phyloP scores from a whole-genome alignment of 2,797 vertebrate species.

The Jordanella pulchra region DNA sequence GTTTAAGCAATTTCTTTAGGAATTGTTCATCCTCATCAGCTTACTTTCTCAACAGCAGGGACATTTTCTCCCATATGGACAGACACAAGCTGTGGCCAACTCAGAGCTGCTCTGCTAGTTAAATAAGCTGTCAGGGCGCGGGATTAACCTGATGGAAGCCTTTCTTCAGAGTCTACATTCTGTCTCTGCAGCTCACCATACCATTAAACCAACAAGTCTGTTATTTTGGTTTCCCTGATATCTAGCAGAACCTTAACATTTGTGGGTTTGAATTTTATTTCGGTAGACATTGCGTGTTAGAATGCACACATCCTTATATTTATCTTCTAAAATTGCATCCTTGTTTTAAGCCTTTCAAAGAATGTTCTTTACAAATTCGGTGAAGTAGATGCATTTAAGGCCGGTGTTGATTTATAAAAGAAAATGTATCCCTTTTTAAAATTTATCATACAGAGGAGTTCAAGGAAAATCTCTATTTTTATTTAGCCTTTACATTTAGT shows the following conservation, averaged over 20 bases:
- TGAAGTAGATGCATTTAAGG: conserved; percentile 3
- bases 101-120: conserved; percentile 39
- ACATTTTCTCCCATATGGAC: conserved; percentile 41
- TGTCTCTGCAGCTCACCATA: conserved; percentile 34
- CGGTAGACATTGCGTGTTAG: conserved; percentile 2
- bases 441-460: neutral
- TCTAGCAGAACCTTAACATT: conserved; percentile 31
- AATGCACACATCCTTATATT: conserved; percentile 6
- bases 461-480: conserved; percentile 2
- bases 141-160: conserved; percentile 58
- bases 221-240: conserved; percentile 34
- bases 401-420: conserved; percentile 1
- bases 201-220: conserved; percentile 38
- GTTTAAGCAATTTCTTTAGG: conserved; percentile 34
- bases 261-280: conserved; percentile 18
- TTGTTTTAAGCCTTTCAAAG: conserved; percentile 7
- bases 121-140: conserved; percentile 43
- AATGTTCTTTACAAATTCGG: conserved; percentile 9
- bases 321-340: conserved; percentile 3
- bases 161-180: conserved; percentile 42
- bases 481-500: neutral
- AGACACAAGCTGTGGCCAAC: conserved; percentile 33
- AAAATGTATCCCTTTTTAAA: neutral
- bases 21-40: conserved; percentile 34
- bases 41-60: conserved; percentile 27